phyloP scores from a whole-genome alignment of 2,113 vertebrate species.

The Cyanoramphus novaezelandiae region DNA sequence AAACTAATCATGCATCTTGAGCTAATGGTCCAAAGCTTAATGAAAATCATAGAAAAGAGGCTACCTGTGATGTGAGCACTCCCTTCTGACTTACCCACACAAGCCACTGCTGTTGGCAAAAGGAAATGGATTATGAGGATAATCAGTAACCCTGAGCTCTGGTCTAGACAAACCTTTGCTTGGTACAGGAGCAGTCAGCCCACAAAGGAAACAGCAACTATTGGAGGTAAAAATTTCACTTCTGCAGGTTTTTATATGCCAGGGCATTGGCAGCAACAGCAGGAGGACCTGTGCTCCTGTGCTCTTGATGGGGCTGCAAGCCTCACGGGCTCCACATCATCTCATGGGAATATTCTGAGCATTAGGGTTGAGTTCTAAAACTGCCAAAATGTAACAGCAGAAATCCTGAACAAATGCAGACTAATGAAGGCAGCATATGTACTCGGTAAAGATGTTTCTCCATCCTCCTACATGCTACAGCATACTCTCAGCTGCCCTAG shows the following conservation, averaged over 20 bases:
- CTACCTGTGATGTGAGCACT: constrained; percentile 32
- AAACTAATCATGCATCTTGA: constrained; percentile 52
- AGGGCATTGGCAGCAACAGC: neutral
- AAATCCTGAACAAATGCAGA: neutral
- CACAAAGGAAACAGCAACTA: neutral
- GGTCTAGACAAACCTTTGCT: constrained; percentile 26
- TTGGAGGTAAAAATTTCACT: neutral
- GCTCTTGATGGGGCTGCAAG: neutral
- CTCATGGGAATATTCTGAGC: neutral
- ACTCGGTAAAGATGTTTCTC: neutral
- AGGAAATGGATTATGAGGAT: constrained; percentile 26
- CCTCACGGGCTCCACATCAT: neutral
- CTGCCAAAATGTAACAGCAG: neutral
- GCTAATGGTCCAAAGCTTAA: constrained; percentile 61
- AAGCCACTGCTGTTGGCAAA: constrained; percentile 31
- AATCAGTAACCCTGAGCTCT: constrained; percentile 21
- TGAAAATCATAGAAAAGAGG: constrained; percentile 49
- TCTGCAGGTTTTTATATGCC: neutral
- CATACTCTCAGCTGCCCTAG: neutral
- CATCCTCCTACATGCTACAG: neutral
- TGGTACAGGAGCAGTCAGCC: neutral
- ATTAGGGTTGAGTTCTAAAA: neutral
- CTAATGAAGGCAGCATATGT: neutral
- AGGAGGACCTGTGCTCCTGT: neutral
- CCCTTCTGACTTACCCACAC: constrained; percentile 45